Evolutionary conservation across 2,888 invertebrate species (phyloP), one percentile per base, ranked within the genome.

Genomic region (Corbicula japonica): DNA sequence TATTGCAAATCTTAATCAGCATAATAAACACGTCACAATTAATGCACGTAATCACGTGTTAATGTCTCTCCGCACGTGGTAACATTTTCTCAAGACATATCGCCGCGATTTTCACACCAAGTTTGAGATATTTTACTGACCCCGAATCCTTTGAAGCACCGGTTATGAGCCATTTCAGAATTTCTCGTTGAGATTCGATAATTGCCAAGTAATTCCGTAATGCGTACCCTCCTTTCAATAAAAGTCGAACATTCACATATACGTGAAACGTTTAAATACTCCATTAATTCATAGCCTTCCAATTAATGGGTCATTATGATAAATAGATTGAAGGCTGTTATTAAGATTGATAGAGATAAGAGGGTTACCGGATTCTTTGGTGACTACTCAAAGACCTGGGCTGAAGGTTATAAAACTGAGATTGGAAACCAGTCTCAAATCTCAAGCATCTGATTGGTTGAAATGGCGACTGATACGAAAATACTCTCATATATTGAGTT

Each of bases 21-120:
- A 38, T 12, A 21, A 65, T 34, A n/a, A 65, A 52, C 23, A 50
- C 66, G 66, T 75, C 74, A 60, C 61, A 54, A 44, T 62, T 60
- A 66, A 68, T 75, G 28, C 66, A 48, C 61, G n/a, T 54, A 52
- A 75, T 65, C 74, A 35, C 48, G 61, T 32, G 28, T 35, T 68
- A 46, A 75, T 68, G 68, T 62, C 32, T 75, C 68, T 35, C 54
- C 30, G 46, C 74, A 75, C 68, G 74, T 75, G 74, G 52, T 66
- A 54, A 44, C 61, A 54, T 61, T 75, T 68, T 35, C 21, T 48
- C 61, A 44, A 62, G 41, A 15, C 48, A 32, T 56, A 35, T 56
- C 38, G 60, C 50, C 48, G 66, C 46, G 48, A 65, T 50, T 73
- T 73, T 73, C 73, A 73, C 73, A 73, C 73, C 73, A 73, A 65